Percentiles rank a stretch among this genome's conserved stretches.
Conservation (phyloP, 2,113 vertebrate species). For the Hemibates koningsi region DNA sequence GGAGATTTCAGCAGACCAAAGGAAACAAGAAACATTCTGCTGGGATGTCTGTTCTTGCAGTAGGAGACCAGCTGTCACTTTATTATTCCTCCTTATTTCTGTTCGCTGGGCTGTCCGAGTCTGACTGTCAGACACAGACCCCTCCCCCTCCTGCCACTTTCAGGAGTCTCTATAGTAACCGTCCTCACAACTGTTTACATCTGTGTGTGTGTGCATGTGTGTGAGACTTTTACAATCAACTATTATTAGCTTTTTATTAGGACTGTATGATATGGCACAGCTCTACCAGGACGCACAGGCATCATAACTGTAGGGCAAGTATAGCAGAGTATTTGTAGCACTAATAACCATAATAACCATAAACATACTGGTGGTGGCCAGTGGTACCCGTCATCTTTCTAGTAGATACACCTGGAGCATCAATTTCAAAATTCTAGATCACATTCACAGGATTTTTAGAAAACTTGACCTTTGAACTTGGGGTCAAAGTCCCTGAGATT, state of each 20-base stretch:
- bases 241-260: neutral
- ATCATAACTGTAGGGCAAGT: neutral
- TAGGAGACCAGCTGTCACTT: neutral
- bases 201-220: too few species aligned
- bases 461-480: neutral
- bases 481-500: neutral
- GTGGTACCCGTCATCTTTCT: neutral
- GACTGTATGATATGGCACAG: neutral
- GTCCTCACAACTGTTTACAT: too few species aligned
- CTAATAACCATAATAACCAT: neutral
- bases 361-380: neutral
- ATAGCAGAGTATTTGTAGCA: neutral
- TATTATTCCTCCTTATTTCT: too few species aligned
- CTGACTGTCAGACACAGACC: too few species aligned
- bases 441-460: neutral
- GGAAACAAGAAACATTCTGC: neutral
- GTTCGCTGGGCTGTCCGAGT: too few species aligned
- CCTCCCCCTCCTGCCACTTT: too few species aligned
- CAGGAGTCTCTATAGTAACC: too few species aligned
- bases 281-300: neutral
- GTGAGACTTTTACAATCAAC: too few species aligned
- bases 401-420: neutral
- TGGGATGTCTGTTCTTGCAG: neutral
- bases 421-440: neutral
- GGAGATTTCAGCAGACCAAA: neutral